Evolutionary conservation across 64 coral and sea anemone species (phyloP), one percentile per base, ranked within the genome.

Genomic region (Acropora tenuis): DNA sequence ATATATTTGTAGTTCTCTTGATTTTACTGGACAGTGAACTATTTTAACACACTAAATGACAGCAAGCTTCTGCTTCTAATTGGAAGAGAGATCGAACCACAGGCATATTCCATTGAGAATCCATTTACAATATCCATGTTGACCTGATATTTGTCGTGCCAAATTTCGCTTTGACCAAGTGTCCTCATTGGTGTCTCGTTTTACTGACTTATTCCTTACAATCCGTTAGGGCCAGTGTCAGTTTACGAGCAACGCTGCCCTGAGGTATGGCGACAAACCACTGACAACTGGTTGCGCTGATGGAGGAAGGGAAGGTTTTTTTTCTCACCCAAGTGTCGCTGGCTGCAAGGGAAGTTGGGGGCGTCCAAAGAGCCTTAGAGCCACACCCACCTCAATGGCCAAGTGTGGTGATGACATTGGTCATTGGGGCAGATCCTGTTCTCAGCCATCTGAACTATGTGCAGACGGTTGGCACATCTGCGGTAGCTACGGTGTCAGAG

Each of bases 301-400:
- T 69, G 83, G 92, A 16, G 88, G 75, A 60, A 81, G 95, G 30
- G 95, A 97, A 80, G 95, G 95, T 5, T 97, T 97, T 89, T 97
- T 97, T 69, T 82, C 60, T 10, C 87, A 97, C 42, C 92, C 92
- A 59, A 89, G 86, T 5, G 65, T 97, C 2, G 95, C 95, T 8
- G 95, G 95, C n/a, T 97, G 95, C 15, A 91, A 80, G 53, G 95
- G 95, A 3, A 42, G 44, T 41, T 97, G 95, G 95, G 83, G 47
- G 20, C 88, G 89, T 75, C 74, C 55, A 18, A 97, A 91, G 78
- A 97, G 55, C 80, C 78, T 97, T 0, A 66, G 95, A 45, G 92
- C 89, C 53, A 69, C 8, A 49, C 89, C 89, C 8, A 88, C 89
- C 15, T 63, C 69, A 17, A 79, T 88, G 1, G 87, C 67, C 43